phyloP scores from a whole-genome alignment of 2,797 vertebrate species.

The Poecilia gillii region DNA sequence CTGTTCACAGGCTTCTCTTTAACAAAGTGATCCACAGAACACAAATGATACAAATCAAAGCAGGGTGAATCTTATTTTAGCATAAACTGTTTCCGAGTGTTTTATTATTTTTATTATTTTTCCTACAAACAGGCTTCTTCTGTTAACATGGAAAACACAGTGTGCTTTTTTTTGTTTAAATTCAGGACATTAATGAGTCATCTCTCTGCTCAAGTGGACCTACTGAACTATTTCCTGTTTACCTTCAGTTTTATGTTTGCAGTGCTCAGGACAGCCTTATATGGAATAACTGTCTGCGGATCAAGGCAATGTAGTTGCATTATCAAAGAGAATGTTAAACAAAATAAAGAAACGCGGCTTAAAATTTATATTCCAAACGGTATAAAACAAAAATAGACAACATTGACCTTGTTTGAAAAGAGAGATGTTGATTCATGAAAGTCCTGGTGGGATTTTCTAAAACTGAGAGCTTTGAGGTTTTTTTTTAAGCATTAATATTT shows the following conservation, averaged over 20 bases:
- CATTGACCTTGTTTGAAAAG: slow-evolving; percentile 12
- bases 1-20: slow-evolving; percentile 41
- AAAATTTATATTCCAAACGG: slow-evolving; percentile 28
- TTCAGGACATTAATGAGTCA: slow-evolving; percentile 73
- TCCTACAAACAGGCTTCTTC: slow-evolving; percentile 34
- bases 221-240: slow-evolving; percentile 79
- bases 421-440: slow-evolving; percentile 30
- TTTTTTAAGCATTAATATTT: slow-evolving; percentile 58
- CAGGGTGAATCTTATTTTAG: slow-evolving; percentile 34
- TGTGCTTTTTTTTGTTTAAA: slow-evolving; percentile 52
- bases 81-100: slow-evolving; percentile 43
- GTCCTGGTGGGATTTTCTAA: slow-evolving; percentile 21
- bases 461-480: slow-evolving; percentile 42
- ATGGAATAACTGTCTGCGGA: slow-evolving; percentile 47
- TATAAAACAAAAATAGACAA: slow-evolving; percentile 7
- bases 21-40: slow-evolving; percentile 43
- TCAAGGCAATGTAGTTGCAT: slow-evolving; percentile 29
- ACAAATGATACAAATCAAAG: slow-evolving; percentile 54
- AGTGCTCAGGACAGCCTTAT: slow-evolving; percentile 59
- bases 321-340: slow-evolving; percentile 51
- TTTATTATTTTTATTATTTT: slow-evolving; percentile 15
- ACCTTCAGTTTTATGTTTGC: slow-evolving; percentile 63
- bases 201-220: slow-evolving; percentile 67
- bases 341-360: slow-evolving; percentile 4
- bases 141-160: slow-evolving; percentile 31